Conservation (phyloP, 2,888 invertebrate species). For the Smittia sp. region DNA sequence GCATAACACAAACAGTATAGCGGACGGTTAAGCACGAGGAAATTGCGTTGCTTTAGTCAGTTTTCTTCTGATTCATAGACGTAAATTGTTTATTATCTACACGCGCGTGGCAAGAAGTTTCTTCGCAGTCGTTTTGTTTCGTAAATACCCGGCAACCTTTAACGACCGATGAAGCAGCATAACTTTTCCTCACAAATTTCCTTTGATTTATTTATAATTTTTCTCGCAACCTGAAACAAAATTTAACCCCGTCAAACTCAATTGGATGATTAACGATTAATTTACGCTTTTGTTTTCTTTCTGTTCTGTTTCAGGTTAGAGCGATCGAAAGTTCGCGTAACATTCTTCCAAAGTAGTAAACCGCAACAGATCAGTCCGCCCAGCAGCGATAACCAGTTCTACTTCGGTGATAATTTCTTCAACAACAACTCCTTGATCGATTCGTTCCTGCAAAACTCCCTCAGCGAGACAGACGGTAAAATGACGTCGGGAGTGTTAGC, state of each 20-base stretch:
- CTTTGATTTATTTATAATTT: not conserved
- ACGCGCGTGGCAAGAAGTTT: not conserved
- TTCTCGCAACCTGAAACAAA: not conserved
- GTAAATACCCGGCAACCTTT: not conserved
- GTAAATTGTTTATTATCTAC: not conserved
- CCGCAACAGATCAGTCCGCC: constrained; percentile 67
- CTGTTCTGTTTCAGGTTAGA: constrained; percentile 61
- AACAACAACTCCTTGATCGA: constrained; percentile 39
- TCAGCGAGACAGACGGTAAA: constrained; percentile 34
- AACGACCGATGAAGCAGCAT: not conserved
- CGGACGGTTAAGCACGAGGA: not conserved
- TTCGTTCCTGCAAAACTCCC: constrained; percentile 32
- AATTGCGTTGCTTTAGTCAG: not conserved
- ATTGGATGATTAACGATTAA: constrained; percentile 17
- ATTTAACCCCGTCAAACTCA: not conserved
- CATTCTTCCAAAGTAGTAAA: constrained; percentile 78
- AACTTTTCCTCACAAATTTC: not conserved
- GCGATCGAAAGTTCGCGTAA: constrained; percentile 76
- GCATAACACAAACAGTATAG: constrained; percentile 25
- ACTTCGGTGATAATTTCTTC: constrained; percentile 29
- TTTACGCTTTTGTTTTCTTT: constrained; percentile 31
- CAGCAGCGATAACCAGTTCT: constrained; percentile 51
- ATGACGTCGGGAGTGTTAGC: constrained; percentile 43
- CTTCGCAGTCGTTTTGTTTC: not conserved
- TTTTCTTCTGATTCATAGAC: not conserved